Conservation (phyloP, 2,888 invertebrate genomes). For the Eucera pruinosa region DNA sequence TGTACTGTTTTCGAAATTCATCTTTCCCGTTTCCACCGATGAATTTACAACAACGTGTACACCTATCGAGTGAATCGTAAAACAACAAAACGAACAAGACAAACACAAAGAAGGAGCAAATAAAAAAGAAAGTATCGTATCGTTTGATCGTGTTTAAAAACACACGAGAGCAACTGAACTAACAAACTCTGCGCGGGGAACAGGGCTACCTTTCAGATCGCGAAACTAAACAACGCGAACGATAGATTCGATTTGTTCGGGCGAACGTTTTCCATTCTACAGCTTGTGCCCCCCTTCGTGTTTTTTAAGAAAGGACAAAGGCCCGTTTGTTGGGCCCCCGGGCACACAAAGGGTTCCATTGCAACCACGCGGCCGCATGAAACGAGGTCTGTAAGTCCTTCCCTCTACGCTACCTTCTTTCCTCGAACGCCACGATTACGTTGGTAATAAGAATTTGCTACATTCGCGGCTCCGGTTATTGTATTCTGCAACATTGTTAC, state of each 20-base stretch:
- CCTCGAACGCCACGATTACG: conserved; percentile 45
- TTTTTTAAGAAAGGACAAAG: conserved; percentile 70
- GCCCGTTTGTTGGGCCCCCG: conserved; percentile 74
- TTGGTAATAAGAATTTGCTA: conserved; percentile 55
- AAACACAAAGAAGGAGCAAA: neutral
- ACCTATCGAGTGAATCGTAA: no score
- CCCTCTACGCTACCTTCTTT: conserved; percentile 29
- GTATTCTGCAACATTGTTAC: conserved; percentile 11
- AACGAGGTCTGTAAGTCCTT: conserved; percentile 49
- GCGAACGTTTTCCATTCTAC: conserved; percentile 69
- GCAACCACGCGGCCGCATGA: conserved; percentile 61
- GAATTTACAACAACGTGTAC: no score
- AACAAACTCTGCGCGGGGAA: conserved; percentile 24
- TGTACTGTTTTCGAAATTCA: no score
- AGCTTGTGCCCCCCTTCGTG: conserved; percentile 19
- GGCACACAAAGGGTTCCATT: conserved; percentile 75
- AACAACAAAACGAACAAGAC: neutral
- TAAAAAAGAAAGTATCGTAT: neutral
- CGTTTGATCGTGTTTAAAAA: conserved; percentile 15
- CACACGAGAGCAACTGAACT: conserved; percentile 30
- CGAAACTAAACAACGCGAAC: conserved; percentile 75
- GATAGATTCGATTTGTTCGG: conserved; percentile 75
- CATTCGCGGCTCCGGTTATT: conserved; percentile 18
- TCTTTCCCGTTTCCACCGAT: no score
- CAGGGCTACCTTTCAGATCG: conserved; percentile 51